phyloP scores from a whole-genome alignment of 1,140 invertebrate species.

The Ruditapes philippinarum region DNA sequence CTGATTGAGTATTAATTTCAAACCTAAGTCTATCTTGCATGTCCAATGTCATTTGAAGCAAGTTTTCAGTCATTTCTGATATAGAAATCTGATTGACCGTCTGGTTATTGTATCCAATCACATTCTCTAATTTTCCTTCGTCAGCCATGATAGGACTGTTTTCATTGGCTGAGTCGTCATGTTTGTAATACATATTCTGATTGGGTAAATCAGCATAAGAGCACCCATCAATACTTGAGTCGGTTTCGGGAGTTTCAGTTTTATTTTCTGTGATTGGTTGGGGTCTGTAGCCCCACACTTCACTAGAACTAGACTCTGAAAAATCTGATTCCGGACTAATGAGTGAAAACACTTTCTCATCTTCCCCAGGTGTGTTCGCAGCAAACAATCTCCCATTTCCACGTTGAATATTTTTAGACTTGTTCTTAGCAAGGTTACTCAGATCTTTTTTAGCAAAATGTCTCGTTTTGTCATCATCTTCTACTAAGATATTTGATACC shows the following conservation, averaged over 20 bases:
- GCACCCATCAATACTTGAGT: conserved; percentile 53
- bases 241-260: conserved; percentile 50
- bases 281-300: conserved; percentile 62
- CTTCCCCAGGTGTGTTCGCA: conserved; percentile 62
- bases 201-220: conserved; percentile 55
- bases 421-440: conserved; percentile 49
- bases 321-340: conserved; percentile 57
- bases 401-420: conserved; percentile 43
- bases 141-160: conserved; percentile 51
- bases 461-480: conserved; percentile 76
- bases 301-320: conserved; percentile 58
- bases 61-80: conserved; percentile 62
- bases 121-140: conserved; percentile 50
- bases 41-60: conserved; percentile 60
- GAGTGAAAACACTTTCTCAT: conserved; percentile 58
- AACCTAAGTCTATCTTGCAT: conserved; percentile 43
- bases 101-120: conserved; percentile 5
- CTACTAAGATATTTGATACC: conserved; percentile 74
- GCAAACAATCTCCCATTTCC: conserved; percentile 59
- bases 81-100: conserved; percentile 55
- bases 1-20: conserved; percentile 37
- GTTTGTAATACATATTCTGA: conserved; percentile 51
- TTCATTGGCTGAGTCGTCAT: conserved; percentile 38
- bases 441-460: conserved; percentile 73
- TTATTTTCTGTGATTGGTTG: conserved; percentile 6